Base-by-base conservation (phyloP, 2,888 invertebrate genomes). In the Catocala nupta region DNA sequence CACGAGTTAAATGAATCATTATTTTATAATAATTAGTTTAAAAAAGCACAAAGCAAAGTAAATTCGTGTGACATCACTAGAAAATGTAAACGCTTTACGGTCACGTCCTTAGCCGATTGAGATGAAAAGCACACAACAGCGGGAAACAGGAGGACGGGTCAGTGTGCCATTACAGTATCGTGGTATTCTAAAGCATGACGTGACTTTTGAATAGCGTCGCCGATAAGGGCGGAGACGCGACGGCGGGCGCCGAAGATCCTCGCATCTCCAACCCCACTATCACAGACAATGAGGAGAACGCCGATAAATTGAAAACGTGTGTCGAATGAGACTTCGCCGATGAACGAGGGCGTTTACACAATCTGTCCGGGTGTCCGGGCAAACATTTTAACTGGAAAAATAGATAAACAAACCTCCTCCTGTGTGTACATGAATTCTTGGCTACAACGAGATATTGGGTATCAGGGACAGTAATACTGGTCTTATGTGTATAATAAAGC, bases 281-380 rank as follows among this genome's bases (percentile, higher is more conserved):
- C 65, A 55, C 81, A 80, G 78, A 84, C 82, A 81, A 81, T 81
- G 79, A 78, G 78, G 74, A 68, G 77, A 77, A 76, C 75, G 78
- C 76, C 86, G 86, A 90, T 90, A 91, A 89, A 92, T 92, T 92
- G 90, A 90, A 92, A 90, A 92, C 92, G 91, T 92, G 92, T 88
- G 82, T 75, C 73, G 90, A 89, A 90, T 90, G 80, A 83, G 73
- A 80, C 80, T 80, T 77, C 70, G 70, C 55, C 68, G 69, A 75
- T 80, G 78, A 78, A 75, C 80, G 71, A 68, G 60, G 56, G 61
- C 70, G 70, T 70, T 80, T 80, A 71, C 74, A 73, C 66, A 77
- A 66, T 61, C 65, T 60, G 65, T 58, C 59, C 58, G 68, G 70
- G 68, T 64, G 67, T 68, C 64, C 55, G 54, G 59, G 60, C 59